Base-by-base conservation (phyloP, 1,140 invertebrate genomes). In the Diploscapter pachys region DNA sequence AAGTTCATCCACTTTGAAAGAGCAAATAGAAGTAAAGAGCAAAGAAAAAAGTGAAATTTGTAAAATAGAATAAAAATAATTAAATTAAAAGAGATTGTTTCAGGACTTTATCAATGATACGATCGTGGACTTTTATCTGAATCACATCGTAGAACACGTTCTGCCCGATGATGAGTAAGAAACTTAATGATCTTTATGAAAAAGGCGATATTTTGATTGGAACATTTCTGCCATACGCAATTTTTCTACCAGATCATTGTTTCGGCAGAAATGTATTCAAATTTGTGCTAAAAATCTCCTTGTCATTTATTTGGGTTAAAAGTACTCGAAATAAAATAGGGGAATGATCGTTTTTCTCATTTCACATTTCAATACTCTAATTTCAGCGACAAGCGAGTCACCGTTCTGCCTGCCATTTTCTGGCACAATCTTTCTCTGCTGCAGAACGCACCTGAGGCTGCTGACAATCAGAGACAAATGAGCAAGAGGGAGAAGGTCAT, bases 91-190 rank as follows among this genome's bases (percentile, higher is more conserved):
- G 8, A 8, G n/a, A 50, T 2, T 8, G 51, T 69, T 74, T 59
- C 73, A 74, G 73, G 75, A 76, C 62, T 65, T 72, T 51, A 63
- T 78, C 8, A 78, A 78, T 61, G 77, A 78, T 66, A 78, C 77
- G 13, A 78, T 78, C 52, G 69, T 78, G 31, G 77, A 78, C 55
- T 78, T 78, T 68, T 78, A 69, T 69, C 57, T 78, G 51, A 78
- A 78, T 69, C 77, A 78, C 53, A 76, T 78, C 13, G 75, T 78
- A n/a, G 77, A 78, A 54, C 77, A 78, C 64, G 69, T 76, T 6
- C 74, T 78, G 1, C 77, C 77, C 3, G 77, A 78, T 50, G 71
- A 77, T 31, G 51, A 71, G 56, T 78, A 31, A 31, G 31, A 31
- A 31, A 31, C 31, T 31, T 31, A 51, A 5, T 31, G 31, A 31